Conservation (phyloP, 2,113 vertebrate genomes). For the Fregetta grallaria region DNA sequence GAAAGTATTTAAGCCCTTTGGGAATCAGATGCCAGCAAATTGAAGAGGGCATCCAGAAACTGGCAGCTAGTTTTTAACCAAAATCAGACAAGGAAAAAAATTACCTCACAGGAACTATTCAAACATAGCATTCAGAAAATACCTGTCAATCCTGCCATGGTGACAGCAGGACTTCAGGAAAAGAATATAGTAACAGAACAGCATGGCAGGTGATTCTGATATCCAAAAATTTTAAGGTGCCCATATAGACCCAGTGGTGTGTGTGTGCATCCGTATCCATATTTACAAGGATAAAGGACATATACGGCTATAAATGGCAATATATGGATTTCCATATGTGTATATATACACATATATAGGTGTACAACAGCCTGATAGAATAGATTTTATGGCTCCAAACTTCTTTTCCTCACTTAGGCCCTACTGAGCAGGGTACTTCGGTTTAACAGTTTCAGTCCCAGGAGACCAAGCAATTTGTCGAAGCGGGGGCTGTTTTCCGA, state of each 20-base stretch:
- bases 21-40: neutral
- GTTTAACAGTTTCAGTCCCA: neutral
- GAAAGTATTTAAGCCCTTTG: neutral
- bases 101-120: neutral
- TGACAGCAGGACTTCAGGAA: conserved; percentile 42
- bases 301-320: neutral
- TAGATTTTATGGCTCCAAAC: neutral
- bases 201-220: conserved; percentile 18
- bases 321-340: neutral
- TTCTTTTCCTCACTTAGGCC: neutral
- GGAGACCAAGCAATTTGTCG: neutral
- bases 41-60: neutral
- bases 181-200: conserved; percentile 20
- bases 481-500: accelerated
- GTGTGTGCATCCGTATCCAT: neutral
- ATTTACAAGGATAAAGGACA: neutral
- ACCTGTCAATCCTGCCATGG: neutral
- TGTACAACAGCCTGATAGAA: neutral
- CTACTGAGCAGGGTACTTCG: neutral
- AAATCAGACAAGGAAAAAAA: conserved; percentile 41
- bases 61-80: conserved; percentile 27
- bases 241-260: neutral
- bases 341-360: neutral
- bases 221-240: neutral
- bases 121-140: neutral